Evolutionary conservation across 2,113 vertebrate genomes (phyloP).

Genomic region (Elephantulus edwardii): DNA sequence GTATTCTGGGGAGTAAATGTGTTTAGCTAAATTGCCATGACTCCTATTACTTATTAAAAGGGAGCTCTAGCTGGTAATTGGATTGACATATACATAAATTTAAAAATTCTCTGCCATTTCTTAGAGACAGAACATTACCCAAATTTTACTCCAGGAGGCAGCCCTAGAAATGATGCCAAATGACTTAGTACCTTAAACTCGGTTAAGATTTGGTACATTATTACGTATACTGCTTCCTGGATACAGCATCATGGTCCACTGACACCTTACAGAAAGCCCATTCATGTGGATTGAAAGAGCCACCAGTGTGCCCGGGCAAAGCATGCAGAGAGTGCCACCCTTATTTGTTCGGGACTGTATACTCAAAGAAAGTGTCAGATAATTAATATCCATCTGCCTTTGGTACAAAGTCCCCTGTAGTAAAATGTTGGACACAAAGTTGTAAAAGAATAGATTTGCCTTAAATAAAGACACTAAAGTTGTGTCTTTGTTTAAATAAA

Average conservation of each 20-base stretch:
- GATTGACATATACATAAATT: constrained; percentile 63
- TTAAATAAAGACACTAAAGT: not conserved
- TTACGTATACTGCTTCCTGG: not conserved
- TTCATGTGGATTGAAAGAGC: not conserved
- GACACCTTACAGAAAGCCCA: not conserved
- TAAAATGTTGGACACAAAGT: constrained; percentile 30
- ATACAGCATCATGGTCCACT: not conserved
- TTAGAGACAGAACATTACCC: constrained; percentile 29
- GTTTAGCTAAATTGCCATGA: constrained; percentile 60
- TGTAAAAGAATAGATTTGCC: not conserved
- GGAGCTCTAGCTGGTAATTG: constrained; percentile 31
- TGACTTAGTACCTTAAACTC: constrained; percentile 61
- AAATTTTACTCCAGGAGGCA: constrained; percentile 60
- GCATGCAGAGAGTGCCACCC: not conserved
- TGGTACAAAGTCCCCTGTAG: constrained; percentile 51
- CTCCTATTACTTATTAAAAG: constrained; percentile 52
- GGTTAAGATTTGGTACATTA: not conserved
- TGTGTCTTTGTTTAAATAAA: constrained; percentile 16
- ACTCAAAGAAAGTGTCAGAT: constrained; percentile 20
- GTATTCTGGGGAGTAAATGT: constrained; percentile 51
- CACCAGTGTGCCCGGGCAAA: not conserved
- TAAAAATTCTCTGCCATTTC: constrained; percentile 66
- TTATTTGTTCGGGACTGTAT: not conserved
- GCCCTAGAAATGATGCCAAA: constrained; percentile 55
- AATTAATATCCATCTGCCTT: constrained; percentile 50